A percentile compares a stretch with the other conserved stretches of the same genome.
phyloP scores from a whole-genome alignment of 2,888 invertebrate species.

The Spodoptera littoralis region DNA sequence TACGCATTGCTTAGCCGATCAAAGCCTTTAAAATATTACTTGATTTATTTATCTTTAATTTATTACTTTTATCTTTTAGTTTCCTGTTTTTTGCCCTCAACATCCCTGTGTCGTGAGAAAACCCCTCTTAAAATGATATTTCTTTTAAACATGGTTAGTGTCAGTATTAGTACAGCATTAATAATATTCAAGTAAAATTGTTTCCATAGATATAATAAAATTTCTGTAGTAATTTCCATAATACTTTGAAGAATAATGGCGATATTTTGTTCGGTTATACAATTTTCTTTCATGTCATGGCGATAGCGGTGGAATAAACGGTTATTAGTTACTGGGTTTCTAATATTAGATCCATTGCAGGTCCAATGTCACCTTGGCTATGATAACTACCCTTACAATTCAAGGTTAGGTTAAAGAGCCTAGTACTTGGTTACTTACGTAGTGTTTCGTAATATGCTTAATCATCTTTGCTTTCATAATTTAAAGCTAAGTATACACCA shows the following conservation, averaged over 20 bases:
- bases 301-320: slow-evolving; percentile 17
- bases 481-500: no score
- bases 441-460: slow-evolving; percentile 13
- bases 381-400: slow-evolving; percentile 23
- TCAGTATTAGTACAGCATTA: neutral
- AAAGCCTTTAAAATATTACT: slow-evolving; percentile 26
- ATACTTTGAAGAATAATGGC: slow-evolving; percentile 20
- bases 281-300: slow-evolving; percentile 18
- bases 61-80: slow-evolving; percentile 13
- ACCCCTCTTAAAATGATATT: no score
- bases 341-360: slow-evolving; percentile 31
- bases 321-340: slow-evolving; percentile 25
- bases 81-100: slow-evolving; percentile 6
- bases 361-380: slow-evolving; percentile 46
- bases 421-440: slow-evolving; percentile 2
- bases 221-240: slow-evolving; percentile 11
- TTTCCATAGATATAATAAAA: slow-evolving; percentile 3
- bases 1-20: slow-evolving; percentile 47
- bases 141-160: slow-evolving; percentile 10
- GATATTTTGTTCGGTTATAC: slow-evolving; percentile 15
- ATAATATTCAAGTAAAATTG: slow-evolving; percentile 19
- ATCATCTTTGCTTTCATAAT: neutral
- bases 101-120: slow-evolving; percentile 9
- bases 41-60: slow-evolving; percentile 33
- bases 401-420: slow-evolving; percentile 37